Evolutionary conservation across 2,888 invertebrate genomes (phyloP), one percentile per base, ranked within the genome.

Genomic region (Bombylius discolor): DNA sequence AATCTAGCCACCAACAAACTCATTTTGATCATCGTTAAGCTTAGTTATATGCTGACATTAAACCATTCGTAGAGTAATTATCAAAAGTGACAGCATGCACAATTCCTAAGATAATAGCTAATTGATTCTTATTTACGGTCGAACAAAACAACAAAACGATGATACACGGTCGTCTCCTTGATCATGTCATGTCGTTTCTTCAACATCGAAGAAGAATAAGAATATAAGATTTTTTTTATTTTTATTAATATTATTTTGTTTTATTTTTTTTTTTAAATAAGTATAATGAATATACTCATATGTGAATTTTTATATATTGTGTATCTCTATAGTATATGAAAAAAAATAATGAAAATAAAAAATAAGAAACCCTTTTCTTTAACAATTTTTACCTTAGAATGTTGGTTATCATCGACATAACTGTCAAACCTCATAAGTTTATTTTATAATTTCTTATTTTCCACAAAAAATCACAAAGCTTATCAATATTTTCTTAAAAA

Each of bases 21-120:
- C 23, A 23, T 23, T 23, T 23, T 23, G 23, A 23, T 23, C 23
- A 23, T 23, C 23, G 23, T 23, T 23, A 23, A 23, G 23, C 23
- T 23, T 23, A 23, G 23, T 36, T 36, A 36, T 49, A 56, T 56
- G 61, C 53, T 62, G 63, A 63, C 62, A 63, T 63, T 63, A 62
- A 63, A 63, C 63, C 63, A 62, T 63, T 63, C 62, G 58, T 62
- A 60, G 62, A 61, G 61, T 62, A 63, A 63, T 63, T 63, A 63
- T 63, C 63, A 63, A 62, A 62, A 63, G 62, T 62, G 63, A 63
- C 63, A 63, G 62, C 61, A 60, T 61, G 63, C 62, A 62, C 63
- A 63, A 62, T 63, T 63, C 63, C 63, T 63, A 62, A 62, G 63
- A 63, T 63, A 63, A 62, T 63, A 62, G 62, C 62, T 63, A 63